Evolutionary conservation across 2,113 vertebrate species (phyloP), one percentile per base, ranked within the genome.

Genomic region (Paralichthys olivaceus): DNA sequence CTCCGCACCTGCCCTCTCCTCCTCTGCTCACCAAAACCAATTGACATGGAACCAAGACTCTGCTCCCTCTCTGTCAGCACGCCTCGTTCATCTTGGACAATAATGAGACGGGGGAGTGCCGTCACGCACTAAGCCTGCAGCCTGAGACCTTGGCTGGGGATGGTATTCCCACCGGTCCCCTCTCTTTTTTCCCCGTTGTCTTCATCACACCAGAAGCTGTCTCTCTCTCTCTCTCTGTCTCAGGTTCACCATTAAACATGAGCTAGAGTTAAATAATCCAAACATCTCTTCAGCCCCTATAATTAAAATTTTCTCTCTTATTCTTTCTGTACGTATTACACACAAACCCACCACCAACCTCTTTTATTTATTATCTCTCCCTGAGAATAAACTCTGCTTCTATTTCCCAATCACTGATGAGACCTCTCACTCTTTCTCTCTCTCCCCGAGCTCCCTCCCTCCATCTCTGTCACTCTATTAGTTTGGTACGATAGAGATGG

Each of bases 21-120:
- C 26, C 19, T 26, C 29, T 4, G 22, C 49, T 63, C 20, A 13
- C 32, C 2, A 23, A 72, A 65, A 54, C 62, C 14, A 72, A 12
- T 2, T 83, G 77, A 62, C 69, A 60, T 1, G 0, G 4, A 77
- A 53, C 25, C 56, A 54, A 57, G 51, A 60, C 63, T 23, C 25
- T 15, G 49, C 28, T n/a, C 45, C 62, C 43, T 23, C 32, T 40
- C 49, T 22, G 43, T 69, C 74, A 54, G 23, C 43, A 17, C 22
- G 19, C 45, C 32, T 85, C 37, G 13, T 81, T 79, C 26, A 45
- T 88, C 72, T 84, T 69, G 23, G 13, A 51, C 32, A 20, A 5
- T 81, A 71, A 81, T 65, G 75, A 88, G 77, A 80, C 40, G n/a
- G 51, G 65, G 51, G 57, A 67, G 45, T 1, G 8, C 54, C 54